Percentiles rank a stretch among this genome's conserved stretches.
These are phyloP conservation scores for Lepidurus arcticus DNA, from an alignment of 1,140 invertebrate genomes.

Conservation along the genomic window DNA sequence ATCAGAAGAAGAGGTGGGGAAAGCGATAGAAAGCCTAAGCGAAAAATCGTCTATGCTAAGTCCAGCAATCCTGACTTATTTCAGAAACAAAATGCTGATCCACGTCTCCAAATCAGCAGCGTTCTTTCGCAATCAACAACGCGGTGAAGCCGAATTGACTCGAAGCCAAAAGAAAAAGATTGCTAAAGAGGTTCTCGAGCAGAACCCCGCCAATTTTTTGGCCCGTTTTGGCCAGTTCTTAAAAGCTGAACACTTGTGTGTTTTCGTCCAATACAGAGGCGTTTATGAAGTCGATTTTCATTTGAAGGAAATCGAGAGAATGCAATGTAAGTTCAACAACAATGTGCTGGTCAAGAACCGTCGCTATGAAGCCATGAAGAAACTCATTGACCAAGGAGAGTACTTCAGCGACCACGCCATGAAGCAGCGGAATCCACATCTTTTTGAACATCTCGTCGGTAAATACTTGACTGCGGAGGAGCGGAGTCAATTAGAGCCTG, in stretches of 20 bases:
- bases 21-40: neutral
- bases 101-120: neutral
- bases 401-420: constrained; percentile 90
- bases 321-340: constrained; percentile 34
- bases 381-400: constrained; percentile 59
- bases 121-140: constrained; percentile 69
- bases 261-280: constrained; percentile 52
- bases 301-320: constrained; percentile 49
- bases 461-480: constrained; percentile 74
- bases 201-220: constrained; percentile 63
- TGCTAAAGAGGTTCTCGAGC: constrained; percentile 57
- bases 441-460: constrained; percentile 83
- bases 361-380: constrained; percentile 72
- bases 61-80: neutral
- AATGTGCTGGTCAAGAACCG: constrained; percentile 66
- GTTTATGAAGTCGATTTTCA: constrained; percentile 58
- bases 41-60: neutral
- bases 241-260: constrained; percentile 57
- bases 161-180: constrained; percentile 62
- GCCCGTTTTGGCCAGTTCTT: constrained; percentile 68
- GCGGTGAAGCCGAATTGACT: constrained; percentile 64
- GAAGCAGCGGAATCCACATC: constrained; percentile 79
- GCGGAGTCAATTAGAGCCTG: constrained; percentile 47
- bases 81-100: neutral
- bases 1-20: neutral